Percentiles rank a stretch among this genome's conserved stretches.
These are phyloP conservation scores for Brachionus paranguensis DNA, from an alignment of 1,140 invertebrate species.

Conservation along the genomic window DNA sequence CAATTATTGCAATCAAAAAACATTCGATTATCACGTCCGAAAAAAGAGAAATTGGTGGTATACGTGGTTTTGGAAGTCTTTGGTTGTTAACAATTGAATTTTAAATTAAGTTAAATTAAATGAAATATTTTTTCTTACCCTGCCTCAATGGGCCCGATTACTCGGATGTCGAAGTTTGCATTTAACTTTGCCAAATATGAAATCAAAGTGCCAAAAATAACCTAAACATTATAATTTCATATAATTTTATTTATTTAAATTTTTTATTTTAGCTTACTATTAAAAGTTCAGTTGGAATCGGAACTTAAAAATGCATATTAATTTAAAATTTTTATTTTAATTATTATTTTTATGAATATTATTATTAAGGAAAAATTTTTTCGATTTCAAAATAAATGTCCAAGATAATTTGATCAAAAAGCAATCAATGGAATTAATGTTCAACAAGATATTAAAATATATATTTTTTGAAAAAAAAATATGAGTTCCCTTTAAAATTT, in stretches of 20 bases:
- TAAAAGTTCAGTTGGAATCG: conserved; percentile 53
- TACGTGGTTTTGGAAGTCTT: neutral
- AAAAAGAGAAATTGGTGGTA: neutral
- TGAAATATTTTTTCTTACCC: neutral
- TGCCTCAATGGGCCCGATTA: neutral
- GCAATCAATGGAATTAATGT: no score
- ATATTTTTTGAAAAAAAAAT: no score
- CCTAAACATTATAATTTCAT: neutral
- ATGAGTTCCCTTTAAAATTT: no score
- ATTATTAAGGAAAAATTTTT: no score
- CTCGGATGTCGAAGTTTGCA: neutral
- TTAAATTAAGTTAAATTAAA: neutral
- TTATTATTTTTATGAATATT: no score
- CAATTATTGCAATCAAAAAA: conserved; percentile 69
- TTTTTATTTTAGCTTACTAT: conserved; percentile 42
- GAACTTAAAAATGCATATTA: conserved; percentile 32
- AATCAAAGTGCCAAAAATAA: conserved; percentile 43
- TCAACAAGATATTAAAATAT: no score
- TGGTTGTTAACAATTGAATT: neutral
- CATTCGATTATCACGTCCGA: neutral
- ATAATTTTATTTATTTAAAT: neutral
- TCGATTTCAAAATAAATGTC: no score
- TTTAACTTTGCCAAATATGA: conserved; percentile 11
- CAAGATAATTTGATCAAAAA: no score
- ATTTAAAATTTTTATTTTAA: neutral